Evolutionary conservation across 2,888 invertebrate genomes (phyloP).

Genomic region (Trichopria drosophilae): DNA sequence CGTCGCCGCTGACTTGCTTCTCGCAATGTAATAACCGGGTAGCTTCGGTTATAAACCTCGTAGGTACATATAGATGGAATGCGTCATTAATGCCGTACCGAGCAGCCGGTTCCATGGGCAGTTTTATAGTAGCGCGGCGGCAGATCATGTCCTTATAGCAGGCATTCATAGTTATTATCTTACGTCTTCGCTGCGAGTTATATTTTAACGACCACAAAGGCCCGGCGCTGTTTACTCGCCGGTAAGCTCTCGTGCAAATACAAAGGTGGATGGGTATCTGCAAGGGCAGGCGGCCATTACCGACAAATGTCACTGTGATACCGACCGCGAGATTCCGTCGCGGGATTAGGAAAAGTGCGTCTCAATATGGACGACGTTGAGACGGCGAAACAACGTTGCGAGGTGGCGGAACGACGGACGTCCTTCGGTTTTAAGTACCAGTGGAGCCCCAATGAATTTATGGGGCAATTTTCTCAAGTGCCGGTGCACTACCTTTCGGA

Average conservation of each 20-base stretch:
- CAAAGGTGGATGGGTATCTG: slow-evolving; percentile 37
- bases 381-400: no score
- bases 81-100: slow-evolving; percentile 38
- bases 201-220: slow-evolving; percentile 48
- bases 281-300: neutral
- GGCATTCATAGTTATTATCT: slow-evolving; percentile 48
- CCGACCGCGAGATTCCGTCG: no score
- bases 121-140: slow-evolving; percentile 17
- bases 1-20: no score
- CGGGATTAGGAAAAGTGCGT: no score
- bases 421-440: no score
- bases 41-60: slow-evolving; percentile 28
- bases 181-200: slow-evolving; percentile 47
- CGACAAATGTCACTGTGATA: no score
- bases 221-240: slow-evolving; percentile 30
- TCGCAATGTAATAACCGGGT: no score
- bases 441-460: slow-evolving; percentile 34
- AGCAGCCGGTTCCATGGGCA: slow-evolving; percentile 18
- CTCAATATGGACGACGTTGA: no score
- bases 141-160: slow-evolving; percentile 44
- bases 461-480: slow-evolving; percentile 34
- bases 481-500: slow-evolving; percentile 1
- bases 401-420: neutral
- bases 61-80: slow-evolving; percentile 31
- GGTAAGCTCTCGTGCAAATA: slow-evolving; percentile 44